Evolutionary conservation across 2,113 vertebrate species (phyloP), one percentile per base, ranked within the genome.

Genomic region (Dicrurus megarhynchus): DNA sequence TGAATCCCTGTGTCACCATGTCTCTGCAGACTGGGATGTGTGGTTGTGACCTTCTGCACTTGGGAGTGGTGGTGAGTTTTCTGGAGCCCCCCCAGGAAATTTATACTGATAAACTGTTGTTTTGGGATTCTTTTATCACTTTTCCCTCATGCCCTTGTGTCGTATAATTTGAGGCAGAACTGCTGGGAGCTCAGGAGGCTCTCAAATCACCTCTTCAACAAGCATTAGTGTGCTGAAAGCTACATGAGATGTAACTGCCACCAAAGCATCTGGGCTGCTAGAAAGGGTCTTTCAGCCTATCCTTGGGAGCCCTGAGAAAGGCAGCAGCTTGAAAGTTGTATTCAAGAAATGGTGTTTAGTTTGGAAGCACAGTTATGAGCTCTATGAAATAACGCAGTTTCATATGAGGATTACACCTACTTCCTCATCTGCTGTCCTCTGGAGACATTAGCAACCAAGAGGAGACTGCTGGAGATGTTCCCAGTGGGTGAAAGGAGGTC

Each of bases 281-380:
- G 49, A 63, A 92, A 57, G 64, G 39, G 26, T 65, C 61, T 96
- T 96, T 80, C 75, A 96, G 60, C 42, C 83, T 32, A 2, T 87
- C 57, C 73, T 80, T 89, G 24, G 75, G 77, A 96, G 63, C 64
- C 27, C 63, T 89, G 69, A 87, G 94, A 93, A 75, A 75, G 23
- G 44, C 26, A 94, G 60, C 69, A 64, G 16, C 41, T 95, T 94
- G 33, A 28, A 63, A 68, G n/a, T 10, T 53, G 5, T 21, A 4
- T 71, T 22, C 44, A 33, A 76, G 39, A 91, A 89, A 32, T 13
- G 4, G 5, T 77, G 16, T 80, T 91, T 57, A 20, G 41, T 44
- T 95, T 52, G 27, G 47, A 89, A 82, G 35, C 26, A 50, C 9
- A 37, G 60, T 17, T 84, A 24, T 0, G 18, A 91, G 24, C 42